Evolutionary conservation across 1,140 invertebrate species (phyloP).

Genomic region (Oedothorax gibbosus): DNA sequence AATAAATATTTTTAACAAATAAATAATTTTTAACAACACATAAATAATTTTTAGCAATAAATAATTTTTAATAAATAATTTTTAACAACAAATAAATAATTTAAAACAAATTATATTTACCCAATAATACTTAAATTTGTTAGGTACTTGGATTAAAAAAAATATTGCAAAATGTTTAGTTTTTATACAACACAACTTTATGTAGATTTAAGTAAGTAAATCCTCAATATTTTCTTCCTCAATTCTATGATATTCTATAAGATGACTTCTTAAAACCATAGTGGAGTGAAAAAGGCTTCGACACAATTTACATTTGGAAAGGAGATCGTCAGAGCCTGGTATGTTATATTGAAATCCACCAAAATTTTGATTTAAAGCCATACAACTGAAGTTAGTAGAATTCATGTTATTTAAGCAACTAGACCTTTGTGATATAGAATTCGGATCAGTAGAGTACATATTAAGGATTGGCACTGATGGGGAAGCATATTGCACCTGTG

Average conservation of each 20-base stretch:
- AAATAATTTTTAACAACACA: too few species aligned
- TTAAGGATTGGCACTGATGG: slow-evolving; percentile 32
- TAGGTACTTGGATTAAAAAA: background rate
- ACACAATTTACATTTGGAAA: slow-evolving; percentile 49
- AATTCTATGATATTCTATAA: slow-evolving; percentile 53
- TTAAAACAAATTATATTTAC: too few species aligned
- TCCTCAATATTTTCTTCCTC: slow-evolving; percentile 58
- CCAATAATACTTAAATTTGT: background rate
- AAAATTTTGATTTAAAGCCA: slow-evolving; percentile 43
- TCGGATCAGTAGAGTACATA: slow-evolving; percentile 42
- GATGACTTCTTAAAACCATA: slow-evolving; percentile 41
- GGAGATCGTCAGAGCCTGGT: slow-evolving; percentile 17
- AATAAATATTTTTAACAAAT: too few species aligned
- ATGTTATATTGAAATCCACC: slow-evolving; percentile 35
- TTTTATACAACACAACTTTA: background rate
- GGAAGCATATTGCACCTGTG: slow-evolving; percentile 40
- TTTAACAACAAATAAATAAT: too few species aligned
- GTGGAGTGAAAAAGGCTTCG: slow-evolving; percentile 50
- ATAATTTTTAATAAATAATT: too few species aligned
- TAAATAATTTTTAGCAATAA: too few species aligned
- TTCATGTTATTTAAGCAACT: slow-evolving; percentile 28
- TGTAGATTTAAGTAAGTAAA: slow-evolving; percentile 18
- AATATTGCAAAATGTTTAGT: background rate
- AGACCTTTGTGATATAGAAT: slow-evolving; percentile 3
- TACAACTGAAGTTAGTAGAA: slow-evolving; percentile 40